These are phyloP conservation scores for Sebastes minor DNA, from an alignment of 2,797 vertebrate species.

Conservation along the genomic window DNA sequence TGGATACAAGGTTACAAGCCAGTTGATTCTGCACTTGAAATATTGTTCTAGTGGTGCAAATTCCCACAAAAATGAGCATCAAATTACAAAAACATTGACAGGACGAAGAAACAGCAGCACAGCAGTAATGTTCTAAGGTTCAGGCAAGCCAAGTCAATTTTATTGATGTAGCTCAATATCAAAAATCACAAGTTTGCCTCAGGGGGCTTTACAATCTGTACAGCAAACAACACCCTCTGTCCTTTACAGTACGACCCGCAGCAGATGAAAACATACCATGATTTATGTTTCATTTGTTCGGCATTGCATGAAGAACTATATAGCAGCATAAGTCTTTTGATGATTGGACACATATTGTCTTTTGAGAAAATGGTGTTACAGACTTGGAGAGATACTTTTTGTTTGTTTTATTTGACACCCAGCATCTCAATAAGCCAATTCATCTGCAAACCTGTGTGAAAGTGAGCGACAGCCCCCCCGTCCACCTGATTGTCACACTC, in stretches of 20 bases:
- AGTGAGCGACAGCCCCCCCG: conserved; percentile 43
- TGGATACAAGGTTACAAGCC: no score
- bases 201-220: no score
- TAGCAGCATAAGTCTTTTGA: background rate
- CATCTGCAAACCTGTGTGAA: background rate
- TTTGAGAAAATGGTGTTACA: no score
- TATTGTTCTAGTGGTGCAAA: background rate
- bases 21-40: background rate
- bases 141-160: background rate
- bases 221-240: no score
- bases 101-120: no score
- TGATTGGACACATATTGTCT: background rate
- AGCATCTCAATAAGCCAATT: background rate
- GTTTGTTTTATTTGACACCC: background rate
- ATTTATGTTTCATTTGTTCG: background rate
- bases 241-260: no score
- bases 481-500: conserved; percentile 39
- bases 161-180: background rate
- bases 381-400: background rate
- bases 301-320: background rate
- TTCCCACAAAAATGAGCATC: background rate
- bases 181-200: no score
- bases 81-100: background rate
- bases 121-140: background rate
- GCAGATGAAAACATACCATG: background rate